A percentile compares a stretch with the other conserved stretches of the same genome.
phyloP scores from a whole-genome alignment of 2,888 invertebrate species.

The Fragum sueziense region DNA sequence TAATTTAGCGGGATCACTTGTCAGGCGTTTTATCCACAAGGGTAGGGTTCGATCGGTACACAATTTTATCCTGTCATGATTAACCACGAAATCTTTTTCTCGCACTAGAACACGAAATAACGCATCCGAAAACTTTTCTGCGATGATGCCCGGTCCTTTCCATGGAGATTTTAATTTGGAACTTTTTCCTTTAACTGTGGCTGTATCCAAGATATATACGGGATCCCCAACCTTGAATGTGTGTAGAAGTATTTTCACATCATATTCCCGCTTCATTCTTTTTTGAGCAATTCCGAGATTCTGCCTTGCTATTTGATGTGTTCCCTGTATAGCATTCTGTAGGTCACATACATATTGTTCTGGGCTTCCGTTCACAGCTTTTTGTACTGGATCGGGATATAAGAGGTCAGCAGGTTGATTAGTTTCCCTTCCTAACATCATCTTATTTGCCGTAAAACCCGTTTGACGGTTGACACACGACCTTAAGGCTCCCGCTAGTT shows the following conservation, averaged over 20 bases:
- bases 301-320: constrained; percentile 9
- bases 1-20: neutral
- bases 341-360: constrained; percentile 18
- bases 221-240: constrained; percentile 37
- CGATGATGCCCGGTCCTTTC: constrained; percentile 51
- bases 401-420: constrained; percentile 25
- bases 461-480: constrained; percentile 9
- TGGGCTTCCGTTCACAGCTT: neutral
- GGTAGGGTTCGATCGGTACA: constrained; percentile 35
- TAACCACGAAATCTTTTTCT: constrained; percentile 28
- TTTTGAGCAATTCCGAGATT: neutral
- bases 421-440: constrained; percentile 18
- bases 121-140: constrained; percentile 31
- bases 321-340: constrained; percentile 3
- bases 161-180: constrained; percentile 39
- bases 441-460: constrained; percentile 8
- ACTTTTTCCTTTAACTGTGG: constrained; percentile 15
- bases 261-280: constrained; percentile 42
- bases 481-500: constrained; percentile 18
- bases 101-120: constrained; percentile 30
- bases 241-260: constrained; percentile 23
- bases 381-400: constrained; percentile 1
- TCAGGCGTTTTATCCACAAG: constrained; percentile 20
- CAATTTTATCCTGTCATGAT: constrained; percentile 48
- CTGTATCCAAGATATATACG: constrained; percentile 36